Evolutionary conservation across 2,888 invertebrate species (phyloP), one percentile per base, ranked within the genome.

Genomic region (Himalopsyche anomala): DNA sequence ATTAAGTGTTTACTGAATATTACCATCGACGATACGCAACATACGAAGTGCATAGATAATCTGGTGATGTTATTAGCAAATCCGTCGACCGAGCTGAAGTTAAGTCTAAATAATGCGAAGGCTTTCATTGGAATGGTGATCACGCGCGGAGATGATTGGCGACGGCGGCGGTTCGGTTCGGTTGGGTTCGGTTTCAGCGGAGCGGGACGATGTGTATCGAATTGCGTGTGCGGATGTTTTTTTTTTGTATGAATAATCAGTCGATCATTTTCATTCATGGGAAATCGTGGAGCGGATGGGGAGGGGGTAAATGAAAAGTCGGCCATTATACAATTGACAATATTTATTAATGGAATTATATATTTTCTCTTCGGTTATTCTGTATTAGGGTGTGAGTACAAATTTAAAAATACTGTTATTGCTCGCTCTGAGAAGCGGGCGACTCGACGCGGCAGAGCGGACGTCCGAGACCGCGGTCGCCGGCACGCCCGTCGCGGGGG

Each of bases 291-390:
- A 28, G 80, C 4, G 83, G 56, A 74, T 55, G 36, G 45, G 83
- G 62, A 55, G 15, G 69, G 45, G 69, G 83, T 82, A 82, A 82
- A 54, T n/a, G 19, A 54, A 86, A 86, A 86, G 80, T 38, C 86
- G 80, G 82, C 84, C 85, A 84, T 86, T 85, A 84, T 93, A 93
- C 93, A 93, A 93, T 93, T 93, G 93, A 93, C 93, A 93, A 93
- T 93, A 93, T 93, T 93, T 93, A 93, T 93, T 93, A 93, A 93
- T 93, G 93, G 92, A 93, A 93, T 92, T 92, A 92, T 93, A 88
- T 86, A 88, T 92, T 93, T 93, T 93, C 92, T 93, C 92, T 92
- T 74, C 93, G 93, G 93, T 92, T 93, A 93, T 93, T 92, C 93
- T 92, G 91, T 92, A 93, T 92, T 91, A 92, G 92, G 92, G 90